These are phyloP conservation scores for Pocillopora grandis DNA, from an alignment of 92 coral and sea anemone species.

Conservation along the genomic window DNA sequence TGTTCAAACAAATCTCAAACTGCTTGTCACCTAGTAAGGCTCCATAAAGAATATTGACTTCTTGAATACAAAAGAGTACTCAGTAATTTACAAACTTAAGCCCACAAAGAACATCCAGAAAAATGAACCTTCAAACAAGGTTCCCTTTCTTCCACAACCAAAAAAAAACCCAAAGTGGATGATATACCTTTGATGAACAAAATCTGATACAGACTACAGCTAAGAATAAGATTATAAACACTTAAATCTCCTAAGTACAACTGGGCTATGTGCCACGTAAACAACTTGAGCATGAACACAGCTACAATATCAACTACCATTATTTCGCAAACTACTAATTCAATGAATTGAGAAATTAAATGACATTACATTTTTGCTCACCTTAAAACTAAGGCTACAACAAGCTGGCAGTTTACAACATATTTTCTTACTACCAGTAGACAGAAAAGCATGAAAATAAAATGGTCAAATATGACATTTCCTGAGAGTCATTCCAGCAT, in stretches of 20 bases:
- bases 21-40: not conserved
- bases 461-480: not conserved
- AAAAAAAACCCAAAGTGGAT: not conserved
- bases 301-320: conserved; percentile 8
- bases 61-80: not conserved
- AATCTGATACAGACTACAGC: not conserved
- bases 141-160: not conserved
- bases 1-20: not conserved
- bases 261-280: conserved; percentile 15
- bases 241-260: conserved; percentile 3
- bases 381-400: not conserved
- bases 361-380: not conserved
- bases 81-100: not conserved
- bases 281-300: conserved; percentile 3
- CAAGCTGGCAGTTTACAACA: not conserved
- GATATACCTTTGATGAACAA: not conserved
- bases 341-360: not conserved
- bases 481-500: not conserved
- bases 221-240: not conserved
- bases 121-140: not conserved
- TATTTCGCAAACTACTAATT: not conserved
- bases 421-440: not conserved
- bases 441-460: not conserved
- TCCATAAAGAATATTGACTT: conserved; percentile 5
- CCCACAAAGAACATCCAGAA: not conserved